phyloP scores from a whole-genome alignment of 2,113 vertebrate species.

The Antigone vipio region DNA sequence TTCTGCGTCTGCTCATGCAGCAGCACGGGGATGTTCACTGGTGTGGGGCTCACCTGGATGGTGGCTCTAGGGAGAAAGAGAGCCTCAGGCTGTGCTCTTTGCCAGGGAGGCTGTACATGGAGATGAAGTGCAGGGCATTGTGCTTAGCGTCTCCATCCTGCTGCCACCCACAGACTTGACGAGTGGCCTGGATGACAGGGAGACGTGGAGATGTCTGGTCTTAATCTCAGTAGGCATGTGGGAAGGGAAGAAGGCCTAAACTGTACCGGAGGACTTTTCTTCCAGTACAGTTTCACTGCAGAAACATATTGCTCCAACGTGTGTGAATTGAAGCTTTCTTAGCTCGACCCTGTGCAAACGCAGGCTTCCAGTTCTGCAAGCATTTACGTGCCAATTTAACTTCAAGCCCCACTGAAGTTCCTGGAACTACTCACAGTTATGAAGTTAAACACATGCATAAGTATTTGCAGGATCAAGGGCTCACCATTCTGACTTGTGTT shows the following conservation, averaged over 20 bases:
- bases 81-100: neutral
- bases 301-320: neutral
- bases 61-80: neutral
- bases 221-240: neutral
- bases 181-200: neutral
- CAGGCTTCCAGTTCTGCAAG: neutral
- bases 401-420: neutral
- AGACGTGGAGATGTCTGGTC: neutral
- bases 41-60: neutral
- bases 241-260: neutral
- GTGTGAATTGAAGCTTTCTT: neutral
- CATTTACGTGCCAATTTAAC: neutral
- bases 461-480: conserved; percentile 15
- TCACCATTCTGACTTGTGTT: neutral
- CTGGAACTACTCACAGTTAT: conserved; percentile 20
- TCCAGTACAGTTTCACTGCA: neutral
- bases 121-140: neutral
- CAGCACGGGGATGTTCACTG: neutral
- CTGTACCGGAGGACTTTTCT: neutral
- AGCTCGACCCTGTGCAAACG: neutral
- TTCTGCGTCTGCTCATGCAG: neutral
- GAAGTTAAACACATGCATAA: neutral
- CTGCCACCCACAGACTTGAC: neutral
- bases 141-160: neutral
- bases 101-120: neutral